phyloP scores from a whole-genome alignment of 2,797 vertebrate species.

The Hyperoplus immaculatus region DNA sequence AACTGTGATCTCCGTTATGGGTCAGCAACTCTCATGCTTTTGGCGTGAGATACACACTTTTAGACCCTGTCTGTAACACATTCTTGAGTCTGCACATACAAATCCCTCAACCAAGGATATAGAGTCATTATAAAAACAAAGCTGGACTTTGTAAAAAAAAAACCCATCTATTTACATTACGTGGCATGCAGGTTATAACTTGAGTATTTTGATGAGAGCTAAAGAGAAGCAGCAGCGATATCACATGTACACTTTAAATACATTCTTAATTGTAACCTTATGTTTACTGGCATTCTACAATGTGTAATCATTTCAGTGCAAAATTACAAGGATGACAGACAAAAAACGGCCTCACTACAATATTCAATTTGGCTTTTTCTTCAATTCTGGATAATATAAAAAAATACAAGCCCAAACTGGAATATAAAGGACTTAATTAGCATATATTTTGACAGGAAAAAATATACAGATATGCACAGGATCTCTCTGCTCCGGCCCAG shows the following conservation, averaged over 20 bases:
- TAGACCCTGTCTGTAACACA: slow-evolving; percentile 13
- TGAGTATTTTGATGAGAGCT: background rate
- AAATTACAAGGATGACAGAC: slow-evolving; percentile 13
- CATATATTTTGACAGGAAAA: background rate
- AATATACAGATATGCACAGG: background rate
- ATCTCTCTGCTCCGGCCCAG: background rate
- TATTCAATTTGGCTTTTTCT: background rate
- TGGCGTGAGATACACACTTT: slow-evolving; percentile 44
- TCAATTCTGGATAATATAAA: background rate
- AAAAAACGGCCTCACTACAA: background rate
- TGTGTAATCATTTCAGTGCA: slow-evolving; percentile 3
- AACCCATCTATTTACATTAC: background rate
- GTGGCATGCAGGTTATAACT: background rate
- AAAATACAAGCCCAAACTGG: background rate
- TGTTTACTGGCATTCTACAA: slow-evolving; percentile 5
- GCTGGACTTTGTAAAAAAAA: slow-evolving; percentile 12
- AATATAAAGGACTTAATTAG: background rate
- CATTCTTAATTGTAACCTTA: background rate
- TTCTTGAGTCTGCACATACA: slow-evolving; percentile 1
- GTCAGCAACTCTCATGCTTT: slow-evolving; percentile 56
- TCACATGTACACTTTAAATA: slow-evolving; percentile 11
- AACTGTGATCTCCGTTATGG: slow-evolving; percentile 73
- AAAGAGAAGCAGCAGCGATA: slow-evolving; percentile 10
- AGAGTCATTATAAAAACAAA: slow-evolving; percentile 3
- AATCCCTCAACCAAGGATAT: background rate